Evolutionary conservation across 2,888 invertebrate genomes (phyloP), one percentile per base, ranked within the genome.

Genomic region (Zeuzera pyrina): DNA sequence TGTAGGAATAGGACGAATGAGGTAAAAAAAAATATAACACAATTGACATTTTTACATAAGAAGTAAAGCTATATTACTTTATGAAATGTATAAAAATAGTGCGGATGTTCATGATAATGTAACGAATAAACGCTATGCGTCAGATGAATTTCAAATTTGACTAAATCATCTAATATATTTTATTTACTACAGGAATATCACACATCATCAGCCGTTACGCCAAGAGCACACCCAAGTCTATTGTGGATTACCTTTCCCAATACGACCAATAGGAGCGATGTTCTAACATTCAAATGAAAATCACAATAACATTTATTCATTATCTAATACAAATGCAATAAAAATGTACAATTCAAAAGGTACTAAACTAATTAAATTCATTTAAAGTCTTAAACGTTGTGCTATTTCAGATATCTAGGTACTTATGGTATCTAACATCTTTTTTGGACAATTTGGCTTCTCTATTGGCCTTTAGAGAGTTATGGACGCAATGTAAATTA

Each of bases 1-100:
- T 19, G 38, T 68, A 71, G 67, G 66, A 74, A 70, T 70, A 73
- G n/a, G 52, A 67, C 55, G 49, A 64, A 60, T 70, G 73, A 74
- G 72, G 74, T 76, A 67, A 50, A 19, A 19, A 5, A 6, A 8
- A 19, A 19, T 6, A 6, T n/a, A n/a, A n/a, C n/a, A n/a, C n/a
- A n/a, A n/a, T n/a, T n/a, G n/a, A n/a, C n/a, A n/a, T 8, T 6
- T 19, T 19, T 19, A 19, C 19, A 19, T 19, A 19, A 19, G 19
- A 8, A 6, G 8, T 8, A 6, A 8, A 8, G 27, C 28, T 33
- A 28, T 32, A 31, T 12, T 25, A 39, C 25, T 15, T 25, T 29
- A 34, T 33, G 29, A 26, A 33, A 27, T 34, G 36, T 36, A 33
- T 33, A 12, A 31, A 37, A 68, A 64, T 66, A 60, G 57, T 49